phyloP scores from a whole-genome alignment of 1,140 invertebrate species.

The Aphelenchoides avenae region DNA sequence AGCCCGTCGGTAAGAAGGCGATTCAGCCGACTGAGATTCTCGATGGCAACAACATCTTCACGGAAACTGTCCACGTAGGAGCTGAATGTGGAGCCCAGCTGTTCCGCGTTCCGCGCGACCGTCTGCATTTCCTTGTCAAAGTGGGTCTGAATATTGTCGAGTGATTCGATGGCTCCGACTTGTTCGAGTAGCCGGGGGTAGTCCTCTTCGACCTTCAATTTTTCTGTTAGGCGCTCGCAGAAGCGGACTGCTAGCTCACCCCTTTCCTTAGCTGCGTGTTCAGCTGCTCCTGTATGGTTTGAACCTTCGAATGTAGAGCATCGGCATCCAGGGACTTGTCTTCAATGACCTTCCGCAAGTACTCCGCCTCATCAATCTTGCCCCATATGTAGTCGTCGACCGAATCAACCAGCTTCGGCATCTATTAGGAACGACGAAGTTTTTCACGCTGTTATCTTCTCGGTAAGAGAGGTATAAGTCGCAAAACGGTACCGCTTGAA shows the following conservation, averaged over 20 bases:
- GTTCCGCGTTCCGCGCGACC: conserved; percentile 35
- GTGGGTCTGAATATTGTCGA: conserved; percentile 34
- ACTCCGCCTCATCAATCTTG: conserved; percentile 48
- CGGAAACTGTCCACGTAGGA: conserved; percentile 4
- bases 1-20: conserved; percentile 37
- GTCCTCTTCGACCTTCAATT: conserved; percentile 56
- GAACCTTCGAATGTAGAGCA: conserved; percentile 22
- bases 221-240: too few relatives aligned
- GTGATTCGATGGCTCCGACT: conserved; percentile 50
- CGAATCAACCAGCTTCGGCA: conserved; percentile 22
- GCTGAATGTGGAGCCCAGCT: conserved; percentile 16
- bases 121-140: conserved; percentile 41
- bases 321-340: conserved; percentile 37
- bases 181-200: conserved; percentile 54
- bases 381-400: conserved; percentile 57
- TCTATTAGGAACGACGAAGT: too few relatives aligned
- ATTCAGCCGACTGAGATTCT: conserved; percentile 29
- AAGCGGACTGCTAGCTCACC: conserved; percentile 19
- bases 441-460: too few relatives aligned
- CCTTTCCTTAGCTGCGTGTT: conserved; percentile 41
- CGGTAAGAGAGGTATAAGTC: too few relatives aligned
- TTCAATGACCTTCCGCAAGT: conserved; percentile 41
- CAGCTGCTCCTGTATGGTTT: conserved; percentile 38
- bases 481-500: too few relatives aligned
- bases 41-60: conserved; percentile 19